Evolutionary conservation across 2,113 vertebrate genomes (phyloP), one percentile per base, ranked within the genome.

Genomic region (Calidris pugnax): DNA sequence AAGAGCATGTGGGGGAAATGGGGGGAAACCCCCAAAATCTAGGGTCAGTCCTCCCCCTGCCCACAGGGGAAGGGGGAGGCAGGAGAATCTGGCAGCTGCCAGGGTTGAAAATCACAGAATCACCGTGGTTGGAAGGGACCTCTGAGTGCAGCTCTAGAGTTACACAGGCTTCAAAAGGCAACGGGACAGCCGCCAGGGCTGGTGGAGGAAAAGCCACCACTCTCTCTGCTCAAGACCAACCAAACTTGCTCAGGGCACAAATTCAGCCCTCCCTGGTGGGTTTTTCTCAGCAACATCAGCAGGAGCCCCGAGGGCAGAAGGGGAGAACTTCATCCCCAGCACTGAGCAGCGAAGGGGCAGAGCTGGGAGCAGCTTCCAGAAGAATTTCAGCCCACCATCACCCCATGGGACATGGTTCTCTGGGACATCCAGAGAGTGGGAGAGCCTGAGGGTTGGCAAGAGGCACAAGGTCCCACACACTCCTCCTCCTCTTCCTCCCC

Each of bases 121-220:
- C 39, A 41, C 39, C 39, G 12, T 41, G 39, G 39, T 41, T 41
- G 39, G 39, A 41, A 41, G 39, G 39, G 39, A 41, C 39, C 39
- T 41, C 39, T 41, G 39, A 8, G n/a, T 73, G 43, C 12, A 39
- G 35, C 45, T 47, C 83, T 56, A 30, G 15, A 6, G n/a, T 14
- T 50, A 23, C 0, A 0, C 3, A 33, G 45, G 8, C 13, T 92
- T 82, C 71, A 26, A 30, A 50, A 66, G 53, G 12, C 56, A 71
- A 4, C n/a, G 3, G 23, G n/a, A 19, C 14, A n/a, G 16, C 1
- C 0, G 2, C 17, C 0, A 0, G 28, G 41, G 59, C 20, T 45
- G 37, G n/a, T 27, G 28, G 72, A 30, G 23, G 33, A 39, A 68
- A 72, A n/a, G n/a, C n/a, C n/a, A n/a, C n/a, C n/a, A n/a, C n/a